These are phyloP conservation scores for Drosophila tani DNA, from an alignment of 1,140 invertebrate genomes.

Conservation along the genomic window DNA sequence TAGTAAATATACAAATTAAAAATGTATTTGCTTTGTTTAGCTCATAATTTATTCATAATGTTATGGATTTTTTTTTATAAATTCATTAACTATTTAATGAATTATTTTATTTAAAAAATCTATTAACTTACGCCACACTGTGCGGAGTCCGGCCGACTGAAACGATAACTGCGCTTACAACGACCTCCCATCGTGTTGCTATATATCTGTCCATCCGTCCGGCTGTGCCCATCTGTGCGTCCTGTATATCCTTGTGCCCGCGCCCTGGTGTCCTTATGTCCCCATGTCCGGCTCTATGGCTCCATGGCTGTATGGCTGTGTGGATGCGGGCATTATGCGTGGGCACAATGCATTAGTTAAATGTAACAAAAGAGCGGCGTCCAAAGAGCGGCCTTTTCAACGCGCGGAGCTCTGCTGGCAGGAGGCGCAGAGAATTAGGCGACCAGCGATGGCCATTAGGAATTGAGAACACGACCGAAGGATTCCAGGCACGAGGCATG, in stretches of 20 bases:
- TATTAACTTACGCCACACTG: background rate
- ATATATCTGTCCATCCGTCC: conserved; percentile 19
- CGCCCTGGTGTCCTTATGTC: background rate
- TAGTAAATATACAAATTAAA: too few species aligned
- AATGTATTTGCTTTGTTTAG: too few species aligned
- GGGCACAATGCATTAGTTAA: conserved; percentile 57
- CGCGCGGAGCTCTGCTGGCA: conserved; percentile 2
- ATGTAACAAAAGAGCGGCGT: conserved; percentile 48
- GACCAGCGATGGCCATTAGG: conserved; percentile 42
- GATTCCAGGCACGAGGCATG: background rate
- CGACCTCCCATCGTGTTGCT: conserved; percentile 22
- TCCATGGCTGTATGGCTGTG: background rate
- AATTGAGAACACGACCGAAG: conserved; percentile 33
- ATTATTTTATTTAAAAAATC: too few species aligned
- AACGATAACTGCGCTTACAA: conserved; percentile 37
- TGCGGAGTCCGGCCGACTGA: background rate
- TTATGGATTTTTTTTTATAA: too few species aligned
- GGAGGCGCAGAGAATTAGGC: conserved; percentile 35
- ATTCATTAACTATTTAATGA: too few species aligned
- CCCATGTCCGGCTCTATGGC: conserved; percentile 6
- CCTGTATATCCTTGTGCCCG: conserved; percentile 11
- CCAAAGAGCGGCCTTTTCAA: conserved; percentile 32
- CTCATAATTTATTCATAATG: too few species aligned
- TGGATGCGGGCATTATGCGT: conserved; percentile 53
- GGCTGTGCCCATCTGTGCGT: conserved; percentile 16